Percentiles rank a stretch among this genome's conserved stretches.
Conservation (phyloP, 2,797 vertebrate genomes). For the Limnodromus scolopaceus region DNA sequence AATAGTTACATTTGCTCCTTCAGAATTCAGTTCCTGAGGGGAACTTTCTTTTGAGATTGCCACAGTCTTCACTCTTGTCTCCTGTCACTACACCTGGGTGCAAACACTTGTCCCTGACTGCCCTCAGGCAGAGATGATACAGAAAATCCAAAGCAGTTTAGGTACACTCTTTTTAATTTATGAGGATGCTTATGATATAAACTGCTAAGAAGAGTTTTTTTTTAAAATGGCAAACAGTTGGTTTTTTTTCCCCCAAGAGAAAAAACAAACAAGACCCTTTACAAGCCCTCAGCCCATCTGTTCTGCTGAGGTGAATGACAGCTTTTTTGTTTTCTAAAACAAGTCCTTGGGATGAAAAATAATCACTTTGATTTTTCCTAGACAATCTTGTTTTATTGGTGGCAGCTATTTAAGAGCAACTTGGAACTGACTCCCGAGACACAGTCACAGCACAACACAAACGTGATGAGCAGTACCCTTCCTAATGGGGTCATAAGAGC, state of each 20-base stretch:
- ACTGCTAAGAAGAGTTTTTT: not conserved
- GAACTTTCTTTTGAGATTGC: not conserved
- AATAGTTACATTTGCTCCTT: not conserved
- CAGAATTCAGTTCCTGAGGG: not conserved
- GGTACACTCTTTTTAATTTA: not conserved
- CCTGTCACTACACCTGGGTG: not conserved
- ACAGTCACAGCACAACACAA: not conserved
- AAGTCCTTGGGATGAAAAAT: not conserved
- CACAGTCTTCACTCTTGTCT: not conserved
- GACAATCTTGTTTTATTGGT: not conserved
- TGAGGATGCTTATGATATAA: not conserved
- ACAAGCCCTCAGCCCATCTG: conserved; percentile 11
- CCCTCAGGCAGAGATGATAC: not conserved
- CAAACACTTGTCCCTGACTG: not conserved
- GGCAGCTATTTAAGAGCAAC: not conserved
- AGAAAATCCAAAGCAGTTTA: not conserved
- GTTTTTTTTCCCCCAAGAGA: not conserved
- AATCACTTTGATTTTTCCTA: not conserved
- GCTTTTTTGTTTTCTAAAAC: conserved; percentile 6
- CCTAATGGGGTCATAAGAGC: not conserved
- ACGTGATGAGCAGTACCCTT: not conserved
- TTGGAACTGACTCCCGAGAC: not conserved
- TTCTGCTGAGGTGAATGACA: not conserved
- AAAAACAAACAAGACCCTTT: not conserved
- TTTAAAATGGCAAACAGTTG: not conserved